Evolutionary conservation across 2,888 invertebrate genomes (phyloP), one percentile per base, ranked within the genome.

Genomic region (Drosophila imparisetae): DNA sequence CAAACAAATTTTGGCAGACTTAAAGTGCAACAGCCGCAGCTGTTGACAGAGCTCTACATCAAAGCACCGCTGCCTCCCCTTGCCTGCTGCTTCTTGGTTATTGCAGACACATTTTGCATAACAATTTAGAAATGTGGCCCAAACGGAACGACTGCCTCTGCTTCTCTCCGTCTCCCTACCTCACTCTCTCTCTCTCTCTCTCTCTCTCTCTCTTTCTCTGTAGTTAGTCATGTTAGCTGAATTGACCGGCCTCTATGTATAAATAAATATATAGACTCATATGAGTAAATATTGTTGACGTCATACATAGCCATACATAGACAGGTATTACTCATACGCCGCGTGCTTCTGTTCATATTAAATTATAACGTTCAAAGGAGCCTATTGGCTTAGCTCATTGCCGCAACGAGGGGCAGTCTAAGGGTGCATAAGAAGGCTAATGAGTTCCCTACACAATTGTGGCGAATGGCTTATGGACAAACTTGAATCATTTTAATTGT

Each of bases 291-390:
- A 65, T 64, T 71, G 80, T 67, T 80, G 78, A 80, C 78, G 78
- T 78, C 80, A 78, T 40, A 53, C 36, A 21, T 8, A 49, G n/a
- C n/a, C 34, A 45, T 11, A n/a, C 50, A 36, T 15, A 32, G 29
- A 15, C 32, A 32, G 34, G n/a, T 27, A 72, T 85, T 88, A 77
- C 83, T 83, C 80, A 87, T 85, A 70, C 77, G 73, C 60, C 58
- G 57, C 55, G 10, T 72, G 48, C 66, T 53, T 65, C 59, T 67
- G 73, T 66, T 73, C 70, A 68, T 74, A 85, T 73, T 78, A 73
- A 73, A 81, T 66, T 69, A 79, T 49, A 64, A 30, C 52, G 61
- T 65, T 70, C 45, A 69, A 53, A 66, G 80, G 69, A 48, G 57
- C 48, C 53, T 52, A 70, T 61, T 79, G 62, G 74, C 69, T 73